phyloP scores from a whole-genome alignment of 2,113 vertebrate species.

The Chionodraco myersi region DNA sequence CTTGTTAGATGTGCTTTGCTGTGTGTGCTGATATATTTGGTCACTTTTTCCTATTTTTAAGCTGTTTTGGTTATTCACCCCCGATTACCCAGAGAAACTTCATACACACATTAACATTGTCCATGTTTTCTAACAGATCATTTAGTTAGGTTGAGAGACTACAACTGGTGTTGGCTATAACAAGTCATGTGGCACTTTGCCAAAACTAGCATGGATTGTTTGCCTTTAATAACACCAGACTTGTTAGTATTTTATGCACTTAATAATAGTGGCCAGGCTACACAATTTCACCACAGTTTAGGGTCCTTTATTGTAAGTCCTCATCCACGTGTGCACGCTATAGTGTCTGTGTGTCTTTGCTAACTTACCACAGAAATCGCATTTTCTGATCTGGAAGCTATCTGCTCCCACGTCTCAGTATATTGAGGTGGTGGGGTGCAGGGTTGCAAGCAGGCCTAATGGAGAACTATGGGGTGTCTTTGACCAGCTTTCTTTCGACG shows the following conservation, averaged over 20 bases:
- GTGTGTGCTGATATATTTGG: conserved; percentile 30
- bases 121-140: conserved; percentile 60
- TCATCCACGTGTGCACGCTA: conserved; percentile 50
- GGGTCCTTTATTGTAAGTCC: conserved; percentile 51
- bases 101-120: conserved; percentile 39
- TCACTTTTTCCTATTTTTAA: conserved; percentile 35
- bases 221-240: conserved; percentile 68
- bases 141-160: conserved; percentile 54
- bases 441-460: conserved; percentile 61
- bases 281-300: conserved; percentile 50
- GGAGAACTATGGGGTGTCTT: conserved; percentile 64
- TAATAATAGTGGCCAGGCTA: conserved; percentile 65
- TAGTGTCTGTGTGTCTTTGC: conserved; percentile 33
- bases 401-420: conserved; percentile 55
- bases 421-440: conserved; percentile 61
- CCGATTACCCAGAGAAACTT: conserved; percentile 43
- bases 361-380: conserved; percentile 59
- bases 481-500: conserved; percentile 59
- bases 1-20: conserved; percentile 23
- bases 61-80: conserved; percentile 30
- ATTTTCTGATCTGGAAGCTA: conserved; percentile 64
- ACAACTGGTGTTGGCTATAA: conserved; percentile 54
- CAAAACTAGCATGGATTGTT: conserved; percentile 67
- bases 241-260: conserved; percentile 65
- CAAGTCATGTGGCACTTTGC: conserved; percentile 65